A percentile compares a stretch with the other conserved stretches of the same genome.
Conservation (phyloP, 2,888 invertebrate genomes). For the Xestia rhomboidea region DNA sequence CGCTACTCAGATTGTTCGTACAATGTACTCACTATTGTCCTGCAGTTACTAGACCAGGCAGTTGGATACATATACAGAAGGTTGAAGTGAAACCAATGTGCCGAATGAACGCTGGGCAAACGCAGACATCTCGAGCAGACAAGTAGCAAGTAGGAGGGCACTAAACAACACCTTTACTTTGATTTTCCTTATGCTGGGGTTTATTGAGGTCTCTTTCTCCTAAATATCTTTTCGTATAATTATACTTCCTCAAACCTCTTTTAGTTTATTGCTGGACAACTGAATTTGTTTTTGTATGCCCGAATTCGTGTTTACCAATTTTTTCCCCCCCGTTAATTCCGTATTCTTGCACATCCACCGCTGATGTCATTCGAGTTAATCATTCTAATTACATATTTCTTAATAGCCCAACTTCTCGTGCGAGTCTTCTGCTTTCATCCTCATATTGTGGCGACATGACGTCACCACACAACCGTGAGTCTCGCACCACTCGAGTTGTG, state of each 20-base stretch:
- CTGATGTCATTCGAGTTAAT: background rate
- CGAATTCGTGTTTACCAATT: background rate
- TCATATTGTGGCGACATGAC: conserved; percentile 7
- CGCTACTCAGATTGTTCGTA: background rate
- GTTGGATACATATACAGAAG: conserved; percentile 21
- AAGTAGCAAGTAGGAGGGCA: no score
- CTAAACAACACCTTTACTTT: background rate
- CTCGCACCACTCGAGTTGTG: conserved; percentile 53
- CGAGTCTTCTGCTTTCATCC: conserved; percentile 10
- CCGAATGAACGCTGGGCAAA: background rate
- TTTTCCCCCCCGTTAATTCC: no score
- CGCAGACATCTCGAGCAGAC: background rate
- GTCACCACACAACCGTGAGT: conserved; percentile 61
- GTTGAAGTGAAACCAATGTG: background rate
- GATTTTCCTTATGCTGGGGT: background rate
- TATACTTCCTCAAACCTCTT: background rate
- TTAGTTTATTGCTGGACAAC: background rate
- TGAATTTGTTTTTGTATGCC: no score
- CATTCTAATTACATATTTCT: background rate
- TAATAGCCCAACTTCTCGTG: background rate
- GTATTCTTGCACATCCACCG: background rate
- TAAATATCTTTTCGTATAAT: background rate
- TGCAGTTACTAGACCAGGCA: background rate
- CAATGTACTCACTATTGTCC: conserved; percentile 20
- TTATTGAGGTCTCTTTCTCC: no score